Base-by-base conservation (phyloP, 1,140 invertebrate genomes). In the Dendrolimus punctatus region DNA sequence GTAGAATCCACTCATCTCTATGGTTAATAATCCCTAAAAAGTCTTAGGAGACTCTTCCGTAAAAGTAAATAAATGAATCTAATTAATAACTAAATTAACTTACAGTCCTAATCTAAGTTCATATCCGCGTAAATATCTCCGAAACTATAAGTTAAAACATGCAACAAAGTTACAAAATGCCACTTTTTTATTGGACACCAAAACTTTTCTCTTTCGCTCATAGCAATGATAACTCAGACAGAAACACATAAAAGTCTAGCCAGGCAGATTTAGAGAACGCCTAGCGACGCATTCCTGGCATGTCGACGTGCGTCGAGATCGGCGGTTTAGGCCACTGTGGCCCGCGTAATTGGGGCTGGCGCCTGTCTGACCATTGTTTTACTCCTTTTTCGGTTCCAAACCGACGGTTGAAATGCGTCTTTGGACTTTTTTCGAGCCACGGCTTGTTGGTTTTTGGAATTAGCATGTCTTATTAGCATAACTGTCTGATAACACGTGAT, bases 381-480 rank as follows among this genome's bases (percentile, higher is more conserved):
- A 58, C 76, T 72, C 66, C 62, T 78, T 79, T 81, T 84, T 76
- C 60, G 55, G 42, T 56, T 50, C 56, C 49, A 62, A 55, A 58
- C 68, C 58, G 62, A 58, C 62, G 53, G 49, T 49, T 48, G 46
- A 60, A 62, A 10, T 52, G 53, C 61, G 55, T 64, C 81, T 81
- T 80, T 78, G 72, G 62, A 76, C 66, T 46, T 58, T 23, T 23
- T 23, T 23, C 23, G 23, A 23, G 23, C 23, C 23, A 23, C 23
- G 62, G 69, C 71, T 81, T 86, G 83, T 86, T 86, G 83, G 76
- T 86, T 86, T 86, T 84, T 70, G 71, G 78, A 84, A 86, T 86
- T 86, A 86, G 80, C 78, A 83, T 80, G 83, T 84, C 83, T 86
- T 84, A 81, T 86, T 86, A 83, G 73, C 80, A 83, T 85, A 80